Base-by-base conservation (phyloP, 2,888 invertebrate species). In the Caenorhabditis sinica region DNA sequence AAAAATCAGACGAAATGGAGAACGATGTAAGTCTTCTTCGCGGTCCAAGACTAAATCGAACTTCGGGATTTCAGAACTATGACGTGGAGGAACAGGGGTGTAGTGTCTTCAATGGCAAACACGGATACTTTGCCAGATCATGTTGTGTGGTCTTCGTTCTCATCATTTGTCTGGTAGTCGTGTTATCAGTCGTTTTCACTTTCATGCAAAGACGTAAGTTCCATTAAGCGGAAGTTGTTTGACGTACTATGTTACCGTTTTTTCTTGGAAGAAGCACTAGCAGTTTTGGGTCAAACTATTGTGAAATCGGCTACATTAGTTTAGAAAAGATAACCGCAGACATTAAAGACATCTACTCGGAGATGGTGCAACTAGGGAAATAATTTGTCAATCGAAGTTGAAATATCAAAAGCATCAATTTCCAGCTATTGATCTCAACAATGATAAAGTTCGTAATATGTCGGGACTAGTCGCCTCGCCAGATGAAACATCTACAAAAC, bases 151-250 rank as follows among this genome's bases (percentile, higher is more conserved):
- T 49, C 20, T 61, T 73, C n/a, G n/a, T 61, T 15, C 60, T 73
- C 11, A 36, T 73, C 3, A 63, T 73, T 13, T 61, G 60, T 63
- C 8, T 61, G 36, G 25, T 73, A 49, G 23, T 74, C 40, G 36
- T 63, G 0, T 33, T 74, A 23, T 74, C 63, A 30, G 53, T 74
- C 8, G 36, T 74, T 40, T 74, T 63, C 36, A 17, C 53, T 36
- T 51, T 74, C 9, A 51, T 49, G 36, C 63, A 74, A 74, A 33
- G 40, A 63, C 63, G 74, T 74, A 53, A 74, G 69, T 69, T 49
- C 51, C 40, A 13, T 11, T 40, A 2, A 40, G 13, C 2, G 40
- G 13, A 13, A 13, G 40, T 13, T 40, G 13, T 13, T 6, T 4
- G 4, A 33, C 8, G 4, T 8, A 33, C 33, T 33, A 6, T 33